Conservation (phyloP, 2,888 invertebrate species). For the Stenchaetothrips biformis region DNA sequence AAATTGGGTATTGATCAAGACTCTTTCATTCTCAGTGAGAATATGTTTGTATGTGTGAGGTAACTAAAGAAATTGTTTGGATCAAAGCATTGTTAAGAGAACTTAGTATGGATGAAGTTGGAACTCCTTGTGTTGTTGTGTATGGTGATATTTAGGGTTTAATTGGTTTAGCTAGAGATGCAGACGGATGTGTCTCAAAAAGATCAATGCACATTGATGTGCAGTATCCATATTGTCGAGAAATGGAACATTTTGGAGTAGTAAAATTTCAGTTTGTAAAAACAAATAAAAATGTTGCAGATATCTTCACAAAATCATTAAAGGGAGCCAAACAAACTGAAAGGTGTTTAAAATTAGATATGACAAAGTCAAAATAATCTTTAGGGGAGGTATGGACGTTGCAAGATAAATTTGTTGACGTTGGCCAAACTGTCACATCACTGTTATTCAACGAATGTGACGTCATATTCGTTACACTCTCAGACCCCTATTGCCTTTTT, state of each 20-base stretch:
- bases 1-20: too few species aligned
- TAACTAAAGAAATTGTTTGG: not conserved
- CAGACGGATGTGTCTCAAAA: not conserved
- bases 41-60: not conserved
- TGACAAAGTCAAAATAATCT: too few species aligned
- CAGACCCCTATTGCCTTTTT: too few species aligned
- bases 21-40: too few species aligned
- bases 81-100: not conserved
- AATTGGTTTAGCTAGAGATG: not conserved
- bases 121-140: not conserved
- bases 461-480: too few species aligned
- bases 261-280: not conserved
- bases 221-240: not conserved
- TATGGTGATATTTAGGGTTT: not conserved
- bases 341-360: too few species aligned
- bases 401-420: too few species aligned
- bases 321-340: too few species aligned
- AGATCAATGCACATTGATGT: not conserved
- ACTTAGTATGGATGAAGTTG: not conserved
- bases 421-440: too few species aligned
- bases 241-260: not conserved
- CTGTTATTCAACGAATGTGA: too few species aligned
- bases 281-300: not conserved
- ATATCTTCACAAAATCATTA: not conserved
- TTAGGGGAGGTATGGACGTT: too few species aligned